These are phyloP conservation scores for Corythornis vintsioides DNA, from an alignment of 2,113 vertebrate genomes.

Conservation along the genomic window DNA sequence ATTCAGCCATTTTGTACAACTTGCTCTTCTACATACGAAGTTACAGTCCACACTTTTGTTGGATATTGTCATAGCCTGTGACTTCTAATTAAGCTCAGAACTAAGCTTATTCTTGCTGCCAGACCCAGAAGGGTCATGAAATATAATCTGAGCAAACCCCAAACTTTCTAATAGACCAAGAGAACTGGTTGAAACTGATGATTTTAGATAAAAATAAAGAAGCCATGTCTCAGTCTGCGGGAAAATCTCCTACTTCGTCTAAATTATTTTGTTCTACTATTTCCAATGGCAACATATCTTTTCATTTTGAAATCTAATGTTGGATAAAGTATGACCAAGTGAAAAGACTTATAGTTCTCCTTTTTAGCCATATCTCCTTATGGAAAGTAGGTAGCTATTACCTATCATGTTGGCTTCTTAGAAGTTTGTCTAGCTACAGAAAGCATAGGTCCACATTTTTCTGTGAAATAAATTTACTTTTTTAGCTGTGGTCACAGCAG, in stretches of 20 bases:
- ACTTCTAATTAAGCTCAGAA: constrained; percentile 6
- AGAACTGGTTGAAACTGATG: neutral
- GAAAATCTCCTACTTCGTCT: neutral
- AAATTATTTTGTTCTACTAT: neutral
- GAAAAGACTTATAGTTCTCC: neutral
- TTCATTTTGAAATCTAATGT: neutral
- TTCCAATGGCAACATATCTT: neutral
- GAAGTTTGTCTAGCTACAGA: neutral
- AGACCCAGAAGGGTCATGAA: neutral
- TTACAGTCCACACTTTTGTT: constrained; percentile 12
- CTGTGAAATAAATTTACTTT: neutral
- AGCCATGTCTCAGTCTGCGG: neutral
- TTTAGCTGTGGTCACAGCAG: constrained; percentile 2
- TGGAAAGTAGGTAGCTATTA: neutral
- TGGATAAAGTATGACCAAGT: neutral
- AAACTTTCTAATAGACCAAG: neutral
- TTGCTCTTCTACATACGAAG: constrained; percentile 32
- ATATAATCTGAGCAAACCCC: neutral
- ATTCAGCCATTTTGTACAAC: constrained; percentile 20
- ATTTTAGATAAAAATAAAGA: neutral
- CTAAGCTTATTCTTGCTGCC: neutral
- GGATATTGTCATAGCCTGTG: constrained; percentile 4
- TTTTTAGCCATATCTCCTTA: neutral
- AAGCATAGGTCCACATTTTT: neutral
- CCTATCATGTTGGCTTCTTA: neutral